phyloP scores from a whole-genome alignment of 2,113 vertebrate species.

The Vulpes lagopus region DNA sequence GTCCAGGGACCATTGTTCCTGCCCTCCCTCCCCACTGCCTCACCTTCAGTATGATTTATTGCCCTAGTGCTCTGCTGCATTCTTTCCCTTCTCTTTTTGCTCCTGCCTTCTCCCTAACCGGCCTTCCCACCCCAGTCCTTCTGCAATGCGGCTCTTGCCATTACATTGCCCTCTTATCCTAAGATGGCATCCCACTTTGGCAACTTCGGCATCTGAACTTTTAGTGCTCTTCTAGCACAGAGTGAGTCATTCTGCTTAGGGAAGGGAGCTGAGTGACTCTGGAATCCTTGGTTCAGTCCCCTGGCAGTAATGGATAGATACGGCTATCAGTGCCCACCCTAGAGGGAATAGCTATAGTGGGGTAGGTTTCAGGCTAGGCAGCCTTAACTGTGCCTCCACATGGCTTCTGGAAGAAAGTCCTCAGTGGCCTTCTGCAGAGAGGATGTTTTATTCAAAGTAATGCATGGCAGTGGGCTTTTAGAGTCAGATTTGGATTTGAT shows the following conservation, averaged over 20 bases:
- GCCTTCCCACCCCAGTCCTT: background rate
- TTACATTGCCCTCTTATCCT: background rate
- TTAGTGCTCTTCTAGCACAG: background rate
- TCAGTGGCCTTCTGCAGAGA: background rate
- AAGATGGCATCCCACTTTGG: background rate
- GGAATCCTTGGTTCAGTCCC: background rate
- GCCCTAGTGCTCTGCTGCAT: background rate
- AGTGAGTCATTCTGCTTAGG: background rate
- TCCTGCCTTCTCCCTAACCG: background rate
- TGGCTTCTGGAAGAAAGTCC: background rate
- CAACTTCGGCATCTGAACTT: background rate
- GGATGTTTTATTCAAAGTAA: background rate
- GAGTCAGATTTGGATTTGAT: background rate
- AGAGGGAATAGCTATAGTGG: background rate
- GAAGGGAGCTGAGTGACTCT: background rate
- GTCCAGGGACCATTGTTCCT: background rate
- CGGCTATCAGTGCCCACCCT: background rate
- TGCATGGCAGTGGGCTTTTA: background rate
- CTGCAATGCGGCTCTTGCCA: background rate
- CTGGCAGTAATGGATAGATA: background rate
- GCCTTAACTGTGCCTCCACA: background rate
- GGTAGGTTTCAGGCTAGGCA: background rate
- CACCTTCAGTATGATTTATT: background rate
- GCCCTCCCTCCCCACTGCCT: no score
- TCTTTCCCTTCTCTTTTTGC: background rate